These are phyloP conservation scores for Charina bottae DNA, from an alignment of 2,113 vertebrate genomes.

Conservation along the genomic window DNA sequence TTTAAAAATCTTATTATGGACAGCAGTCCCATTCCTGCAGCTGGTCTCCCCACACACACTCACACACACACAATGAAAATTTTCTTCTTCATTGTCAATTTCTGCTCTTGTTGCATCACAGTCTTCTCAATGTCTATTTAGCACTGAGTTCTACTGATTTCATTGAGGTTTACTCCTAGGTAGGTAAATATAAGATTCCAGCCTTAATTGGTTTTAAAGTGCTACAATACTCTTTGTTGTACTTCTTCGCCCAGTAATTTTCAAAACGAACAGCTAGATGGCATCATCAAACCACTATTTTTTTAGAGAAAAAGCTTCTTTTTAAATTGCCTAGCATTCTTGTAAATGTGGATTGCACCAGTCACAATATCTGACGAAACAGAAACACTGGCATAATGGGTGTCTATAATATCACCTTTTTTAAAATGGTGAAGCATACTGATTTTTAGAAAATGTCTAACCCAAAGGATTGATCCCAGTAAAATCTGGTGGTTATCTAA, in stretches of 20 bases:
- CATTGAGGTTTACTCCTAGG: neutral
- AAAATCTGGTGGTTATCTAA: conserved; percentile 27
- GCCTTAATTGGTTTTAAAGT: neutral
- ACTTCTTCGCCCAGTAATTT: conserved; percentile 50
- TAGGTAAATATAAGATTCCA: neutral
- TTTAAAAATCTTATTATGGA: neutral
- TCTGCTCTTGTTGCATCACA: conserved; percentile 1
- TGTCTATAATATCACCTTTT: conserved; percentile 27
- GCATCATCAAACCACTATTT: conserved; percentile 72
- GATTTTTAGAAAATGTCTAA: conserved; percentile 33
- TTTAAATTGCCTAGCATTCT: conserved; percentile 33
- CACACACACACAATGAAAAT: too few relatives aligned
- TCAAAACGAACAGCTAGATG: conserved; percentile 77
- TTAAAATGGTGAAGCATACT: conserved; percentile 11
- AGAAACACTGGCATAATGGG: neutral
- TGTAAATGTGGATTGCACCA: conserved; percentile 19
- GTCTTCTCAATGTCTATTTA: neutral
- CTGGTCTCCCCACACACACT: too few relatives aligned
- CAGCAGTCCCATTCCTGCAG: neutral
- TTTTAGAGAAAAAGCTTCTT: conserved; percentile 52
- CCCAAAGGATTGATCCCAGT: conserved; percentile 14
- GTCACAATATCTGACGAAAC: conserved; percentile 33
- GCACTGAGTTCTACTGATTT: neutral
- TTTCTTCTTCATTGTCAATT: neutral
- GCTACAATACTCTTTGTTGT: neutral